phyloP scores from a whole-genome alignment of 2,113 vertebrate species.

The Coregonus clupeaformis region DNA sequence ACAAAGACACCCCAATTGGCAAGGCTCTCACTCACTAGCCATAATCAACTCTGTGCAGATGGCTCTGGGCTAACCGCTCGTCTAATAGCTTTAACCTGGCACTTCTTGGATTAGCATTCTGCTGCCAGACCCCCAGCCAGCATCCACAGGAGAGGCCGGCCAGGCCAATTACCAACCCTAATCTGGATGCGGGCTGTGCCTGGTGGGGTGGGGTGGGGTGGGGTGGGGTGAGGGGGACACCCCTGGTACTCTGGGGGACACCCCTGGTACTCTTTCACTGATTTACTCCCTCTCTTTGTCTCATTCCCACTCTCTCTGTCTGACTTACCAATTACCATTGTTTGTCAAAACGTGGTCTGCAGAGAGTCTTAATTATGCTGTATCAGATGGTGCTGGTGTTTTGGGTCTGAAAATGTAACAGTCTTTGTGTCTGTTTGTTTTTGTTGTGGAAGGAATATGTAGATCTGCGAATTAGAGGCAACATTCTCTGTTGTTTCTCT shows the following conservation, averaged over 20 bases:
- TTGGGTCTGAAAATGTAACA: too few relatives aligned
- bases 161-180: constrained; percentile 1
- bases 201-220: not conserved
- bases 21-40: constrained; percentile 17
- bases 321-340: not conserved
- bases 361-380: not conserved
- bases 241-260: too few relatives aligned
- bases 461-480: too few relatives aligned
- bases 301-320: not conserved
- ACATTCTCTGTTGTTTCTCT: too few relatives aligned
- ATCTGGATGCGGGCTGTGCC: not conserved
- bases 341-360: not conserved
- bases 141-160: not conserved
- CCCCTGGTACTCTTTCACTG: not conserved
- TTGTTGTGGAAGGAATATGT: too few relatives aligned
- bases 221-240: not conserved
- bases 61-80: constrained; percentile 20
- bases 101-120: constrained; percentile 24
- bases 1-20: constrained; percentile 3
- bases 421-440: too few relatives aligned
- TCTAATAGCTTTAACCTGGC: constrained; percentile 44
- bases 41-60: constrained; percentile 39
- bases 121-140: constrained; percentile 2
- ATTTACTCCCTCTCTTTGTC: not conserved
- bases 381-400: too few relatives aligned